Evolutionary conservation across 2,888 invertebrate genomes (phyloP).

Genomic region (Brassicogethes aeneus): DNA sequence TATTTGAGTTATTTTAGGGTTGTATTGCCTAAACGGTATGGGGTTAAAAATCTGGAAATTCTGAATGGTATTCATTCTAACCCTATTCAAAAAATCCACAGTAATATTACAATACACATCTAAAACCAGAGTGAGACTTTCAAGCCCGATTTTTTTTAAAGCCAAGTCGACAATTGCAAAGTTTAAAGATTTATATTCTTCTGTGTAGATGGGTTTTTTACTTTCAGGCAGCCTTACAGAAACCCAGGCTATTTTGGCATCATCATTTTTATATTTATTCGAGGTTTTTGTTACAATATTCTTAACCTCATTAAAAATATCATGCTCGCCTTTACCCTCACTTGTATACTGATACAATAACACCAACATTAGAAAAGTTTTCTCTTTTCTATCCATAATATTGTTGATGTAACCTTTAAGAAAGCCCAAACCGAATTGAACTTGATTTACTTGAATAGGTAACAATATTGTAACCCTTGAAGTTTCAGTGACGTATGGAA

Average conservation of each 20-base stretch:
- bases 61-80: constrained; percentile 89
- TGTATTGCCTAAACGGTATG: constrained; percentile 83
- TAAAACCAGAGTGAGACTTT: constrained; percentile 62
- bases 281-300: constrained; percentile 52
- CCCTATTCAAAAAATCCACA: constrained; percentile 83
- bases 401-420: constrained; percentile 56
- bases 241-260: constrained; percentile 60
- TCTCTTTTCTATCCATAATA: constrained; percentile 63
- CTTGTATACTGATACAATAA: constrained; percentile 57
- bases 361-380: constrained; percentile 67
- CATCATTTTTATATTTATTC: constrained; percentile 57
- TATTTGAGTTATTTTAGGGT: constrained; percentile 51
- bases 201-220: constrained; percentile 16
- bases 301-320: constrained; percentile 46
- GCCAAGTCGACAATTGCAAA: constrained; percentile 61
- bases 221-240: constrained; percentile 51
- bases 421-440: constrained; percentile 53
- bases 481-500: constrained; percentile 94
- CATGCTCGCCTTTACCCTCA: constrained; percentile 48
- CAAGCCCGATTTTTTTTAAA: constrained; percentile 58
- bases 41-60: constrained; percentile 86
- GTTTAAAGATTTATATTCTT: constrained; percentile 34
- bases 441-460: constrained; percentile 52
- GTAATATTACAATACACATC: constrained; percentile 62
- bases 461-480: constrained; percentile 71